Percentiles rank a stretch among this genome's conserved stretches.
Evolutionary conservation across 1,140 invertebrate genomes (phyloP).

Genomic region (Whitmania pigra): DNA sequence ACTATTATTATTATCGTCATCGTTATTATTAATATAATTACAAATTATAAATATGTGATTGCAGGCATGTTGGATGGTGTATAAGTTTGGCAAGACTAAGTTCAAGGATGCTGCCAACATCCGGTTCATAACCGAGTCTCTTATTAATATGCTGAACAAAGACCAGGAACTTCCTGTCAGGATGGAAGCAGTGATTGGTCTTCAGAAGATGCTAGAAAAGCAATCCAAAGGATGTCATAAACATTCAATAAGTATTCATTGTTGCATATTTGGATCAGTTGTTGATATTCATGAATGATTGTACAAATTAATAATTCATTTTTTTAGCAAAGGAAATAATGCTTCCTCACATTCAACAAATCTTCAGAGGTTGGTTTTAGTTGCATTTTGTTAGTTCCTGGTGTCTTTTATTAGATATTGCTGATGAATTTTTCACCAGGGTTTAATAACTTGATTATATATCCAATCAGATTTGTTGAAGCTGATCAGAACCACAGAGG

Average conservation of each 20-base stretch:
- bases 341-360: not conserved
- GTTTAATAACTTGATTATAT: not conserved
- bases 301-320: not conserved
- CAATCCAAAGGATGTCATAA: conserved; percentile 57
- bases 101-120: conserved; percentile 75
- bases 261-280: not conserved
- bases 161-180: conserved; percentile 89
- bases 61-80: conserved; percentile 80
- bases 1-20: too few relatives aligned
- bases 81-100: conserved; percentile 74
- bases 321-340: not conserved
- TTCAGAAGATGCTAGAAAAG: conserved; percentile 72
- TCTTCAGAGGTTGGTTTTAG: conserved; percentile 1
- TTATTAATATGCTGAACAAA: conserved; percentile 63
- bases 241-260: too few relatives aligned
- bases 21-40: too few relatives aligned
- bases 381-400: conserved; percentile 45
- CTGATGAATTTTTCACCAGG: not conserved
- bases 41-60: not conserved
- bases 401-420: not conserved
- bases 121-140: conserved; percentile 60
- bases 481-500: conserved; percentile 88
- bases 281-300: not conserved
- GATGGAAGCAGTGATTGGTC: conserved; percentile 87
- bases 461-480: conserved; percentile 59